A percentile compares a stretch with the other conserved stretches of the same genome.
Conservation (phyloP, 92 coral and sea anemone genomes). For the Parazoanthus darwini region DNA sequence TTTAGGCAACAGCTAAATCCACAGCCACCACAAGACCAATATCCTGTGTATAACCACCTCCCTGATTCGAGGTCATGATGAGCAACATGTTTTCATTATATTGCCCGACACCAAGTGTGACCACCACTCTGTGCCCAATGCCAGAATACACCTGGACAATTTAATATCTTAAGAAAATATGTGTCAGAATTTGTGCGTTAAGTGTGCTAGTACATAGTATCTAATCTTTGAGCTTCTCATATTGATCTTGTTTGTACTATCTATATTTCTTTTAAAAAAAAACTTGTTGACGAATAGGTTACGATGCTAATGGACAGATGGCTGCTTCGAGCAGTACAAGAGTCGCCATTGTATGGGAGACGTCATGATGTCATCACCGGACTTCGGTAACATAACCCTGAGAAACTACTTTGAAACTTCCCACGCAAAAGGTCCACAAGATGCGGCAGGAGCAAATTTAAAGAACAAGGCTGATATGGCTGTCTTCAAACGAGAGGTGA, state of each 20-base stretch:
- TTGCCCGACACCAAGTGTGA: conserved; percentile 54
- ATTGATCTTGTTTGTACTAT: background rate
- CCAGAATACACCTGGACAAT: conserved; percentile 24
- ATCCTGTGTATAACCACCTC: conserved; percentile 22
- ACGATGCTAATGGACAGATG: conserved; percentile 54
- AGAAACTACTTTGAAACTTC: conserved; percentile 58
- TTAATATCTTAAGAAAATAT: conserved; percentile 49
- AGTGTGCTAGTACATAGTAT: no score
- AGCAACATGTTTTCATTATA: conserved; percentile 51
- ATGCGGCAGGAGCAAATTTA: background rate
- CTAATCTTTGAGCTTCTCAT: background rate
- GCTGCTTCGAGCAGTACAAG: conserved; percentile 62
- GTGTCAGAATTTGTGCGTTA: background rate
- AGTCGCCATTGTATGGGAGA: conserved; percentile 67
- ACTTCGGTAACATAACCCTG: conserved; percentile 56
- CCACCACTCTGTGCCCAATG: conserved; percentile 58
- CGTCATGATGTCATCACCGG: conserved; percentile 41
- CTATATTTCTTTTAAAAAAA: background rate
- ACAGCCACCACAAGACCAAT: conserved; percentile 23
- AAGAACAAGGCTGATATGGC: background rate
- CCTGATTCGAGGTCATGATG: conserved; percentile 11
- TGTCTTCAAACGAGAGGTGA: background rate
- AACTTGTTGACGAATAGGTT: conserved; percentile 1
- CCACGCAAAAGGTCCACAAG: conserved; percentile 55
- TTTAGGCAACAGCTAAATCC: conserved; percentile 27